A percentile compares a stretch with the other conserved stretches of the same genome.
Evolutionary conservation across 2,888 invertebrate species (phyloP).

Genomic region (Prenolepis imparis): DNA sequence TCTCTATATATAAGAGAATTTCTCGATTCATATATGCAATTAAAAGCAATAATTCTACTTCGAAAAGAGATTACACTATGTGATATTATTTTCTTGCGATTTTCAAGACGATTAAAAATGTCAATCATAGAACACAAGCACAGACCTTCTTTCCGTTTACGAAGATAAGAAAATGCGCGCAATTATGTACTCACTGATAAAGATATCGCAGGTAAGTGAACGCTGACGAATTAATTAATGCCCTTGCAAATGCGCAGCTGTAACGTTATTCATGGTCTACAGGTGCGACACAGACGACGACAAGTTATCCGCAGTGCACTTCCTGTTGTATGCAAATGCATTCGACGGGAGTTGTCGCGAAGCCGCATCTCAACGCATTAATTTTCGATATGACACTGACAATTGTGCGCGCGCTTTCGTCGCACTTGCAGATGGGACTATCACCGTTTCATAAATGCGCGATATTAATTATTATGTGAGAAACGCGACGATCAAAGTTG

Average conservation of each 20-base stretch:
- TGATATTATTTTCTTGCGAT: background rate
- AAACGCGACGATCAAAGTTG: slow-evolving; percentile 12
- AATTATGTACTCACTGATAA: slow-evolving; percentile 36
- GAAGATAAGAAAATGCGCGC: background rate
- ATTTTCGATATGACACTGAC: slow-evolving; percentile 32
- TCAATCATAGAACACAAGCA: background rate
- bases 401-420: slow-evolving; percentile 2
- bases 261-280: slow-evolving; percentile 57
- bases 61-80: background rate
- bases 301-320: slow-evolving; percentile 56
- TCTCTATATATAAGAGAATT: background rate
- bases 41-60: background rate
- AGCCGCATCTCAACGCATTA: slow-evolving; percentile 29
- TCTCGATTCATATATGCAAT: background rate
- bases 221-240: slow-evolving; percentile 19
- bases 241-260: slow-evolving; percentile 37
- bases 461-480: slow-evolving; percentile 17
- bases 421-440: background rate
- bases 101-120: background rate
- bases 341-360: slow-evolving; percentile 49
- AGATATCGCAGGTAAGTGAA: slow-evolving; percentile 1
- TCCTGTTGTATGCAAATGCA: slow-evolving; percentile 60
- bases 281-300: slow-evolving; percentile 55
- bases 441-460: background rate
- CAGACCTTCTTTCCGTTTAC: background rate